Conservation (phyloP, 2,113 vertebrate genomes). For the Myotis davidii region DNA sequence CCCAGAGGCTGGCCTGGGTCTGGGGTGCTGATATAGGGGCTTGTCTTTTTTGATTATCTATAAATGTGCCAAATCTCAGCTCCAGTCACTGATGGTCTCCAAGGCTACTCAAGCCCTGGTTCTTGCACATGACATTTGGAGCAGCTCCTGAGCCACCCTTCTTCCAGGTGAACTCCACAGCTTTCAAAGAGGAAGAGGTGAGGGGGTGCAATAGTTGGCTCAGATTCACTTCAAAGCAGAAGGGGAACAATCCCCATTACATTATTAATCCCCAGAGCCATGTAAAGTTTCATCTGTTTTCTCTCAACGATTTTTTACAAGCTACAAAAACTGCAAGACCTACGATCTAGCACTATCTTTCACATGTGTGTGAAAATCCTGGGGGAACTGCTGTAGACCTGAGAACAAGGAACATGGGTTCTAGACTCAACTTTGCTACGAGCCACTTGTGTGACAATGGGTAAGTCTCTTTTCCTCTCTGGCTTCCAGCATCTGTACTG, state of each 20-base stretch:
- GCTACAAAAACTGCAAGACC: constrained; percentile 74
- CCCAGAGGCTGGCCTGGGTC: background rate
- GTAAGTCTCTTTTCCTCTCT: background rate
- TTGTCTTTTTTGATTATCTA: background rate
- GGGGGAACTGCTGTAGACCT: background rate
- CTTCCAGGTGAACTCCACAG: constrained; percentile 63
- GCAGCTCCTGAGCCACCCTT: constrained; percentile 60
- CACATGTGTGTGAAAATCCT: constrained; percentile 49
- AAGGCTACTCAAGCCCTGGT: background rate
- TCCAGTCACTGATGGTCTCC: constrained; percentile 30
- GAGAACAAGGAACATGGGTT: background rate
- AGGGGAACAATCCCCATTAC: constrained; percentile 68
- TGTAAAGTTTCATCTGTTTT: constrained; percentile 79
- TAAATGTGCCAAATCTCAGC: constrained; percentile 18
- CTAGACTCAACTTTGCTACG: constrained; percentile 23
- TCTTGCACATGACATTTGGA: constrained; percentile 67
- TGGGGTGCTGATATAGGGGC: background rate
- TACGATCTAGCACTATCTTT: constrained; percentile 75
- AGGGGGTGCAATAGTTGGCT: constrained; percentile 55
- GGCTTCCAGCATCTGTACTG: background rate
- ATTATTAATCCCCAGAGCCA: constrained; percentile 76
- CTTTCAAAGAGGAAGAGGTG: constrained; percentile 60
- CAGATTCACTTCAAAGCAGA: constrained; percentile 76
- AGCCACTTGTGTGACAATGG: background rate
- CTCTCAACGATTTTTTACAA: constrained; percentile 76